These are phyloP conservation scores for Chlamydotis undulata DNA, from an alignment of 2,113 vertebrate species.

Conservation along the genomic window DNA sequence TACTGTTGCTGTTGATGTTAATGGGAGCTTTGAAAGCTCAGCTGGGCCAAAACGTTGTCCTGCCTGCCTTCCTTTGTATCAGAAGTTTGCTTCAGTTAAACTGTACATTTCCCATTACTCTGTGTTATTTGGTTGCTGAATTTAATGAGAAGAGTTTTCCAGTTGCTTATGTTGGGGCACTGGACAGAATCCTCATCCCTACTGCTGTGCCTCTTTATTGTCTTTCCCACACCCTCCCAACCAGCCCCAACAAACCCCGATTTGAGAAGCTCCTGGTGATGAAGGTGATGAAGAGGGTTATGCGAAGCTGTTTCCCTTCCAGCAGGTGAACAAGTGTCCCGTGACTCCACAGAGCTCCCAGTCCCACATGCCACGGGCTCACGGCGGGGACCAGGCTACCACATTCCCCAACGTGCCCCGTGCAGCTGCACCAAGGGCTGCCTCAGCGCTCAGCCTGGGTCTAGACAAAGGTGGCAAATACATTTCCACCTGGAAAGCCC, in stretches of 20 bases:
- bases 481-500: background rate
- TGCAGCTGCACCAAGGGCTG: background rate
- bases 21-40: background rate
- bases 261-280: background rate
- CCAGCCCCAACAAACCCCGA: background rate
- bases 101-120: background rate
- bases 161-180: background rate
- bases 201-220: background rate
- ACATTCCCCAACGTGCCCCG: background rate
- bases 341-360: background rate
- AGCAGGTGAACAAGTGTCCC: background rate
- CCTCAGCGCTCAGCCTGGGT: background rate
- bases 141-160: background rate
- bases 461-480: background rate
- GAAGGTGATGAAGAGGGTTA: background rate
- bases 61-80: background rate
- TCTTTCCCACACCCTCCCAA: background rate
- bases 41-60: background rate
- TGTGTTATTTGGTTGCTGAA: background rate
- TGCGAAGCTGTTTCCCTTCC: background rate
- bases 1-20: background rate
- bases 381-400: too few species aligned
- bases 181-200: background rate
- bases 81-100: background rate
- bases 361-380: rapidly evolving